Conservation (phyloP, 2,797 vertebrate species). For the Taenioides sp. region DNA sequence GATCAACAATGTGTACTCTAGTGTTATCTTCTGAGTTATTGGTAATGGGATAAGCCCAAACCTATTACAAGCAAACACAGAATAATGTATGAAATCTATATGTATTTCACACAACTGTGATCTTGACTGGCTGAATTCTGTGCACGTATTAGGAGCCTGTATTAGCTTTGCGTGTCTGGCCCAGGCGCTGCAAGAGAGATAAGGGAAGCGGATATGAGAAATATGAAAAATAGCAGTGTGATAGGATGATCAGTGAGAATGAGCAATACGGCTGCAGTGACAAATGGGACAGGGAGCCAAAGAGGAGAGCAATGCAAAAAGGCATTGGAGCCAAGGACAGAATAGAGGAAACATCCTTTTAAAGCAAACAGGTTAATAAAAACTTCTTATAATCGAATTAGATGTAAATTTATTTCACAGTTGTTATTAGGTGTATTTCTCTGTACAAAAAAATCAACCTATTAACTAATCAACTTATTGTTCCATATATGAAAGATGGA, state of each 20-base stretch:
- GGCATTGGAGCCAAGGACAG: slow-evolving; percentile 66
- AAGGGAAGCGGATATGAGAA: slow-evolving; percentile 80
- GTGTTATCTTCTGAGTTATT: slow-evolving; percentile 65
- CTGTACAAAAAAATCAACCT: slow-evolving; percentile 15
- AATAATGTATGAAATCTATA: slow-evolving; percentile 74
- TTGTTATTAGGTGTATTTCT: slow-evolving; percentile 23
- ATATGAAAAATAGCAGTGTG: slow-evolving; percentile 79
- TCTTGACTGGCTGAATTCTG: slow-evolving; percentile 69
- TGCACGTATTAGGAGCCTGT: slow-evolving; percentile 66
- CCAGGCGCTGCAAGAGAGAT: slow-evolving; percentile 69
- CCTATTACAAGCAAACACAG: slow-evolving; percentile 67
- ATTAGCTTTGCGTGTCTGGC: slow-evolving; percentile 79
- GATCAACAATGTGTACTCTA: slow-evolving; percentile 60
- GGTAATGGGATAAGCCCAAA: slow-evolving; percentile 67
- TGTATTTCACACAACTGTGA: slow-evolving; percentile 70
- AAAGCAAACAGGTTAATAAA: slow-evolving; percentile 56
- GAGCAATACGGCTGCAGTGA: slow-evolving; percentile 69
- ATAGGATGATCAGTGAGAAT: slow-evolving; percentile 78
- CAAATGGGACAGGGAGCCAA: slow-evolving; percentile 75
- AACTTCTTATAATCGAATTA: slow-evolving; percentile 45
- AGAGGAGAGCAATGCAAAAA: slow-evolving; percentile 71
- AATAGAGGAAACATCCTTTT: slow-evolving; percentile 48
- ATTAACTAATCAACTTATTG: too few relatives aligned
- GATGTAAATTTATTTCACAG: slow-evolving; percentile 37
- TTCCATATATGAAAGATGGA: too few relatives aligned